A percentile compares a stretch with the other conserved stretches of the same genome.
Evolutionary conservation across 2,888 invertebrate genomes (phyloP).

Genomic region (Ochropleura plecta): DNA sequence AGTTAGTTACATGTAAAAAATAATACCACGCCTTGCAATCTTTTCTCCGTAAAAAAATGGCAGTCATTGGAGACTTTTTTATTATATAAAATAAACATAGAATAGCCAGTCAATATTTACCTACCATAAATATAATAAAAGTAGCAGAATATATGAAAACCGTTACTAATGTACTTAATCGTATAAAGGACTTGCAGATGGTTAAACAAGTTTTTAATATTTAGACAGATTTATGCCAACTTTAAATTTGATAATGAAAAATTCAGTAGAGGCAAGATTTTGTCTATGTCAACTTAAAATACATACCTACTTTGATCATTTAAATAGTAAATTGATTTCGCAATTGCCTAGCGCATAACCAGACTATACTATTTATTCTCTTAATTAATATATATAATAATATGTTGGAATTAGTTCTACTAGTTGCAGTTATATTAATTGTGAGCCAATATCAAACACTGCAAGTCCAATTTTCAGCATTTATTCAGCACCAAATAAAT

Average conservation of each 20-base stretch:
- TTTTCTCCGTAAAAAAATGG: neutral
- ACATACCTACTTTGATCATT: neutral
- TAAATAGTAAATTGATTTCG: neutral
- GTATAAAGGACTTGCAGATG: slow-evolving; percentile 44
- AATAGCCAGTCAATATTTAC: slow-evolving; percentile 28
- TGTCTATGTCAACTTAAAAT: neutral
- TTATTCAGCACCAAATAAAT: slow-evolving; percentile 58
- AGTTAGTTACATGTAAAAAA: no score
- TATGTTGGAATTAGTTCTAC: neutral
- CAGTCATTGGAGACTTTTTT: slow-evolving; percentile 11
- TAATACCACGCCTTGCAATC: neutral
- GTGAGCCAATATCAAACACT: slow-evolving; percentile 2
- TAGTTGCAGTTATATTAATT: neutral
- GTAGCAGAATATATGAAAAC: slow-evolving; percentile 26
- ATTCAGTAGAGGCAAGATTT: neutral
- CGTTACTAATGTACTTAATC: slow-evolving; percentile 4
- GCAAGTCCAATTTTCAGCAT: slow-evolving; percentile 52
- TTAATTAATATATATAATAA: no score
- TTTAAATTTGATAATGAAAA: neutral
- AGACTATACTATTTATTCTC: neutral
- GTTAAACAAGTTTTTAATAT: neutral
- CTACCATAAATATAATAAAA: slow-evolving; percentile 24
- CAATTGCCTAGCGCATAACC: neutral
- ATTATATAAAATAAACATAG: slow-evolving; percentile 31
- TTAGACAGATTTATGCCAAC: neutral